Evolutionary conservation across 2,888 invertebrate genomes (phyloP), one percentile per base, ranked within the genome.

Genomic region (Craniophora ligustri): DNA sequence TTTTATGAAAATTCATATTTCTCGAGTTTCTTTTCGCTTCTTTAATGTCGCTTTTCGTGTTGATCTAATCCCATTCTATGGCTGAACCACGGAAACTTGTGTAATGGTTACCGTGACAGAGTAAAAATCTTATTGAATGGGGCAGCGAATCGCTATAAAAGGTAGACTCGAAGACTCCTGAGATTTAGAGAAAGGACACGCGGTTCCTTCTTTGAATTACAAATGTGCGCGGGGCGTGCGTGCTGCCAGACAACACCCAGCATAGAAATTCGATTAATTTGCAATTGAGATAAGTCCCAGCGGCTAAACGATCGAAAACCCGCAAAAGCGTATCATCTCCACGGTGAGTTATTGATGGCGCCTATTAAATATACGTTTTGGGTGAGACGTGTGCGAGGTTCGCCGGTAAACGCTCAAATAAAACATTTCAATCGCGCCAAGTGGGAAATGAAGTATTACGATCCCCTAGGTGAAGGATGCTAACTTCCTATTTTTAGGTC

Each of bases 291-390:
- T 92, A 89, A 88, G 85, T 82, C 81, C 78, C 82, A 76, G 72
- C 74, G 78, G 81, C 80, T 85, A 87, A 88, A 79, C 85, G 86
- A 84, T 87, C 83, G 84, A 83, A 81, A 84, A 83, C 82, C 84
- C 83, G 81, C 84, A 83, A 87, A 82, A 84, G 81, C 86, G 88
- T 88, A 90, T 90, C 89, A 89, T 91, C 86, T 89, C 85, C 81
- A 74, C 81, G 74, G 82, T 79, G 85, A 85, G 92, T 94, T 94
- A 93, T 94, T 93, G 93, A 94, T 94, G 89, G 88, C 84, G 80
- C 81, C 91, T 89, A 93, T 94, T 92, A 93, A 93, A 93, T 90
- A 89, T 85, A 89, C 89, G 89, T 93, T 93, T 89, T 79, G 85
- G 76, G 67, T 72, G 76, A 80, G 79, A 82, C 80, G 84, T 82